Evolutionary conservation across 2,797 vertebrate genomes (phyloP), one percentile per base, ranked within the genome.

Genomic region (Rhyacichthys aspro): DNA sequence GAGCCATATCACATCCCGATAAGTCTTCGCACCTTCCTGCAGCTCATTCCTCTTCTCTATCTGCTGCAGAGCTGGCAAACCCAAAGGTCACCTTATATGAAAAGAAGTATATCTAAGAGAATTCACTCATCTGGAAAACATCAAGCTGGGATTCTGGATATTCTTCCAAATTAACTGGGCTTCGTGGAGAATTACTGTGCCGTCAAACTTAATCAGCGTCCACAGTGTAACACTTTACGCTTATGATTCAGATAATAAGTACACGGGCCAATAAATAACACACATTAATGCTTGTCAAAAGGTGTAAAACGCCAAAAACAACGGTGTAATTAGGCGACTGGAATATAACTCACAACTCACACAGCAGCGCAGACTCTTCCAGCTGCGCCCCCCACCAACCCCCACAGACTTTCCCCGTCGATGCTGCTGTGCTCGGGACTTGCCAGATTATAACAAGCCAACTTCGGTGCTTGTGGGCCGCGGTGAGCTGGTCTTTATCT

Each of bases 401-500:
- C 36, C 55, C 36, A 50, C 59, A 18, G 23, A 11, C 14, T 45
- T 32, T 37, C 33, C 37, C 2, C 11, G 33, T 59, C 17, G 16
- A 7, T 10, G 56, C 49, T 59, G 76, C 69, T 72, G 60, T 39
- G 63, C 28, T 65, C 54, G 60, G 64, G 55, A 59, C 57, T 59
- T 72, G 83, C 80, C 82, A 85, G 76, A 81, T 81, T 82, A 76
- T 62, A 73, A 62, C 44, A 56, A 59, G 79, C 87, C 83, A 89
- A 83, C 79, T 83, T 86, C 78, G 71, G 74, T 70, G 77, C 72
- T 79, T 82, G 70, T 59, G 79, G 67, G 78, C 77, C 49, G 49
- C 36, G 48, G 74, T 63, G 72, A 81, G 72, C 48, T 34, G 63
- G 72, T 75, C 78, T 89, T 85, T 87, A 89, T 89, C 87, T 86